Conservation (phyloP, 2,888 invertebrate genomes). For the Lepidochrysops patricia region DNA sequence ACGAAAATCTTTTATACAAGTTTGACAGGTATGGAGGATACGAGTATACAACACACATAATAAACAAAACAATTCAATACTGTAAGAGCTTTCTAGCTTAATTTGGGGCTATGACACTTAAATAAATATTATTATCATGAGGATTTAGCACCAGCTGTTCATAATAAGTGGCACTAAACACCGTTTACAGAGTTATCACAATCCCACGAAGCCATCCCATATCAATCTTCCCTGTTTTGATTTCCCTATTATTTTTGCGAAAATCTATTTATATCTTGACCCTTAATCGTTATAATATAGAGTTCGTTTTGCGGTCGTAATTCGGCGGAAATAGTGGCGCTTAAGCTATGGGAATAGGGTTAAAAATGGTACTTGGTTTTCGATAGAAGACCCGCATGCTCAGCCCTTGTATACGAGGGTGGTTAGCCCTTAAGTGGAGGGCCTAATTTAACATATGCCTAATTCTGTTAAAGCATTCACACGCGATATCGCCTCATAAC, state of each 20-base stretch:
- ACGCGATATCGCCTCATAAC: slow-evolving; percentile 10
- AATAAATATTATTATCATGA: not conserved
- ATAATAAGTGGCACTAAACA: slow-evolving; percentile 16
- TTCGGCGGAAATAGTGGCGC: not conserved
- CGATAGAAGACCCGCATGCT: slow-evolving; percentile 54
- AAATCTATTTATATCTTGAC: slow-evolving; percentile 31
- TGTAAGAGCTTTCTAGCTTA: too few relatives aligned
- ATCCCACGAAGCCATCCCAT: slow-evolving; percentile 54
- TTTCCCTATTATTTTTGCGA: slow-evolving; percentile 57
- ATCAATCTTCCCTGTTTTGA: slow-evolving; percentile 63
- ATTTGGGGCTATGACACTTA: not conserved
- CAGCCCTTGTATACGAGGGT: slow-evolving; percentile 50
- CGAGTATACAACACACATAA: too few relatives aligned
- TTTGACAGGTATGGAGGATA: too few relatives aligned
- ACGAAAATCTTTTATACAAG: too few relatives aligned
- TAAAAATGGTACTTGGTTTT: slow-evolving; percentile 32
- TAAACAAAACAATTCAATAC: too few relatives aligned
- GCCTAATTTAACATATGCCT: slow-evolving; percentile 34
- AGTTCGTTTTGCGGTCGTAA: slow-evolving; percentile 23
- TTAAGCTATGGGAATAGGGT: slow-evolving; percentile 13
- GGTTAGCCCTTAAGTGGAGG: slow-evolving; percentile 40
- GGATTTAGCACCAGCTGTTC: not conserved
- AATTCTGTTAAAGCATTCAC: slow-evolving; percentile 27
- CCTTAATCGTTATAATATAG: slow-evolving; percentile 21
- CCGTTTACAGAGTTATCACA: slow-evolving; percentile 34